Evolutionary conservation across 2,113 vertebrate genomes (phyloP), one percentile per base, ranked within the genome.

Genomic region (Aviceda subcristata): DNA sequence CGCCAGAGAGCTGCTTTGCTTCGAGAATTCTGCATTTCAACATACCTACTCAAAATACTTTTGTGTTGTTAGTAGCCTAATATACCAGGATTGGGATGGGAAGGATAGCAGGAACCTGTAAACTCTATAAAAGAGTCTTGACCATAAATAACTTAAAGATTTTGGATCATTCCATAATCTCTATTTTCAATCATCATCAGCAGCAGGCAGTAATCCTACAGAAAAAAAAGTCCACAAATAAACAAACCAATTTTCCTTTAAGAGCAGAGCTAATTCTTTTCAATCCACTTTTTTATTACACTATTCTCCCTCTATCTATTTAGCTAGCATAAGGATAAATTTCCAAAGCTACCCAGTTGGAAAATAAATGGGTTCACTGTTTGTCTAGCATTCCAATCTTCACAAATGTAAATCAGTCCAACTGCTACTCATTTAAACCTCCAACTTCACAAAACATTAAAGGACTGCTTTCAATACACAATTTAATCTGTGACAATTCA

Each of bases 401-500:
- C 98, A 97, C 97, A 98, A 98, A 98, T 98, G 98, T 98, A 98
- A 98, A 98, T 98, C 98, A 97, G 97, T 91, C 97, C 98, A 97
- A 98, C 97, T 97, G 98, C 96, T 97, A 96, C 97, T 98, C 98
- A 97, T 98, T 98, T 98, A 98, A 98, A 96, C 97, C 97, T 98
- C 98, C 97, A 97, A 96, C 97, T 98, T 98, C 97, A 98, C 98
- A 98, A 98, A 98, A 98, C 98, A 98, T 98, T 98, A 98, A 98
- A 98, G 97, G 95, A 96, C 95, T 96, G 97, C 98, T 98, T 98
- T 98, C 98, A 97, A 97, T 97, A 98, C 97, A 96, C 98, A 98
- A 95, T 99, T 98, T 98, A 98, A 98, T 98, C 98, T 98, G 97
- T 98, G 94, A 97, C 97, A 98, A 97, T 98, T 98, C 98, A 92